Base-by-base conservation (phyloP, 2,888 invertebrate genomes). In the Onchidella celtica region DNA sequence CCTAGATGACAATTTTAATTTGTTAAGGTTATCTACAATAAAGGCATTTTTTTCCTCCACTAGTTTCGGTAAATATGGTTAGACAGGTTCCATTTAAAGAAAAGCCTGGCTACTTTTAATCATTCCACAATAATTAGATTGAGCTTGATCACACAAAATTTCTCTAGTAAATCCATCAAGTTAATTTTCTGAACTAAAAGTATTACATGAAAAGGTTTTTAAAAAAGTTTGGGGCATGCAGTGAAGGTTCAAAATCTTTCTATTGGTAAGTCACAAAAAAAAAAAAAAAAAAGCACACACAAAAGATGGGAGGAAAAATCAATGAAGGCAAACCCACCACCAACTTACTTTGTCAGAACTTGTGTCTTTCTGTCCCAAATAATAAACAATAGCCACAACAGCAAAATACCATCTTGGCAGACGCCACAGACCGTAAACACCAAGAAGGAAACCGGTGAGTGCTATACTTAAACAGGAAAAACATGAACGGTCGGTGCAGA, bases 301-400 rank as follows among this genome's bases (percentile, higher is more conserved):
- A 78, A 59, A 63, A 27, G 55, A 17, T 11, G 47, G 17, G 47
- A 47, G 17, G 47, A 17, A 11, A 72, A 47, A n/a, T 47, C 3
- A 66, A 72, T 27, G 47, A 72, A 47, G 11, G 55, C 38, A 79
- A 79, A 78, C 70, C 78, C 78, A 70, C 70, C 78, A 79, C 78
- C 78, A 61, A 79, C 78, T 79, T 79, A 79, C 78, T 69, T 79
- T 63, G 55, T 61, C 21, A 29, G 66, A 55, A 40, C n/a, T 76
- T 27, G 65, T 40, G 76, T 55, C 74, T 74, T 61, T 63, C 74
- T 74, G 17, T 61, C 74, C 66, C 65, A 65, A 76, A 76, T 47
- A 66, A 66, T 32, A 66, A 47, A 66, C 32, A 32, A 65, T 47
- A 76, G 76, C 76, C 76, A 76, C 63, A 65, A 66, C 65, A 55